These are phyloP conservation scores for Opisthograptis luteolata DNA, from an alignment of 2,888 invertebrate genomes.

Conservation along the genomic window DNA sequence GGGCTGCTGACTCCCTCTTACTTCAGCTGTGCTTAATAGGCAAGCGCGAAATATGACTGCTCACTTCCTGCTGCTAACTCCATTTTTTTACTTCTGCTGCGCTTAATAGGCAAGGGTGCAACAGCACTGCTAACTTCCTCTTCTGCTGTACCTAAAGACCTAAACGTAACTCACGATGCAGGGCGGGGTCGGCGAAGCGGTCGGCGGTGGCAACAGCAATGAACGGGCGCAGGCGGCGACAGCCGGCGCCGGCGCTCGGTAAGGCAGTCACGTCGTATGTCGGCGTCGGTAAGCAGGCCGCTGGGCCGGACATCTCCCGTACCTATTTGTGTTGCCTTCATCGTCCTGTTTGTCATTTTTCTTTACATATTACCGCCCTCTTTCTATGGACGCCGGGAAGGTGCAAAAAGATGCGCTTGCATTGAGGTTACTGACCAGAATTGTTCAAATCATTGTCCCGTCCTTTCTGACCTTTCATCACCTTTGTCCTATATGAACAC, in stretches of 20 bases:
- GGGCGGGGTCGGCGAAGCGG: conserved; percentile 62
- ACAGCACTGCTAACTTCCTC: too few relatives aligned
- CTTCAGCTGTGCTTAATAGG: too few relatives aligned
- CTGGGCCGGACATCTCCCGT: conserved; percentile 41
- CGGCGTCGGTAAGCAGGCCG: conserved; percentile 74
- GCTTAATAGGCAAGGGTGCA: too few relatives aligned
- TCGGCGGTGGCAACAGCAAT: conserved; percentile 75
- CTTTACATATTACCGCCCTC: not conserved
- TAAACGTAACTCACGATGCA: conserved; percentile 35
- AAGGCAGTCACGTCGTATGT: conserved; percentile 77
- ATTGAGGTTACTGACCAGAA: too few relatives aligned
- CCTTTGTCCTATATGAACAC: too few relatives aligned
- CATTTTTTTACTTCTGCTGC: too few relatives aligned
- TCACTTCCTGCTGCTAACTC: too few relatives aligned
- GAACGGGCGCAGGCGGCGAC: conserved; percentile 71
- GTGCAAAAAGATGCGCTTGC: not conserved
- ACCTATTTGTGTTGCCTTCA: conserved; percentile 38
- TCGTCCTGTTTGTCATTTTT: conserved; percentile 11
- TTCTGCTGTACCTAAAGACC: too few relatives aligned
- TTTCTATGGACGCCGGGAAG: too few relatives aligned
- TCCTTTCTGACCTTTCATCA: too few relatives aligned
- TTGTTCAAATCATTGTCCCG: not conserved
- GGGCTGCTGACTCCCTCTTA: too few relatives aligned
- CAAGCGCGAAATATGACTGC: too few relatives aligned
- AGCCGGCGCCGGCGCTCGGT: conserved; percentile 77